Conservation (phyloP, 2,888 invertebrate species). For the Harpalus rubripes region DNA sequence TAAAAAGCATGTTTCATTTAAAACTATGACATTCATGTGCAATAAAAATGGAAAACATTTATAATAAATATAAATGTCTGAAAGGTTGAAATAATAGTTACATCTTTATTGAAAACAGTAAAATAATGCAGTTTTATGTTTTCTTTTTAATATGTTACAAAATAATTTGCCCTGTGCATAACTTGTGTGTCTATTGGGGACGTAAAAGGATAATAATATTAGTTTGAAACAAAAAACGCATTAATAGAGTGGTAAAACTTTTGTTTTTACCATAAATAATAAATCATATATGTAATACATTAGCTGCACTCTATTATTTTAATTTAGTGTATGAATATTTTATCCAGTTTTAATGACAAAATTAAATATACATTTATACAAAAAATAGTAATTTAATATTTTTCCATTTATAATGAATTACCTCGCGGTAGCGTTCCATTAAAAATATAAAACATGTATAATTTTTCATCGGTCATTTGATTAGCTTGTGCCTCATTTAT, state of each 20-base stretch:
- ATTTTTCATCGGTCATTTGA: slow-evolving; percentile 34
- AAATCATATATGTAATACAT: slow-evolving; percentile 47
- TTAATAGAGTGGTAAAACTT: slow-evolving; percentile 3
- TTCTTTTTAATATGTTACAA: no score
- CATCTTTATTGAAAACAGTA: no score
- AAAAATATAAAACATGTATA: slow-evolving; percentile 43
- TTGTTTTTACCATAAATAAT: slow-evolving; percentile 32
- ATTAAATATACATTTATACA: slow-evolving; percentile 44
- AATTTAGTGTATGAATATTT: slow-evolving; percentile 47
- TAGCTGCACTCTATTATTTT: slow-evolving; percentile 25
- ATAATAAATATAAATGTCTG: no score
- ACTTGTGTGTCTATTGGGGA: neutral
- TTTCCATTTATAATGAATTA: slow-evolving; percentile 51
- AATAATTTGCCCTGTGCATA: no score
- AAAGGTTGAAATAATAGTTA: no score
- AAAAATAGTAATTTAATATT: slow-evolving; percentile 33
- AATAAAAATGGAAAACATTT: no score
- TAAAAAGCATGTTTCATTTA: no score
- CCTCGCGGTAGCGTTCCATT: slow-evolving; percentile 11
- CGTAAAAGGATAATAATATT: neutral
- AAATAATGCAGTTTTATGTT: no score
- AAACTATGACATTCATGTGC: no score
- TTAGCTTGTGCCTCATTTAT: slow-evolving; percentile 45
- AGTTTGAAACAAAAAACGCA: neutral
- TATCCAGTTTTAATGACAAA: slow-evolving; percentile 47